Percentiles rank a stretch among this genome's conserved stretches.
These are phyloP conservation scores for Rhopilema esculentum DNA, from an alignment of 30 jellyfish, hydroid and myxozoan genomes.

Conservation along the genomic window DNA sequence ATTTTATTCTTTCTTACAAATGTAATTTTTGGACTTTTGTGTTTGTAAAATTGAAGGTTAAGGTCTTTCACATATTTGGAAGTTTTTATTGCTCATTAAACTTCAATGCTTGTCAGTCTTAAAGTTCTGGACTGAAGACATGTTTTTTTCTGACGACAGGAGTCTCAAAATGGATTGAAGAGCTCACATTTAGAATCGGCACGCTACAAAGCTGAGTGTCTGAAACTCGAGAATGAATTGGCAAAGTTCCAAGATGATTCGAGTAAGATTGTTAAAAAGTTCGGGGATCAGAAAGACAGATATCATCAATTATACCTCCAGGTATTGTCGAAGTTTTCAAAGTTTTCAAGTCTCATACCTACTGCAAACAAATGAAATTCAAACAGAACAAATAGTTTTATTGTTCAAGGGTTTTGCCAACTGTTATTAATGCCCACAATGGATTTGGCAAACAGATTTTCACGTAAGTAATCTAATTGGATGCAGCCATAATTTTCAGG, in stretches of 20 bases:
- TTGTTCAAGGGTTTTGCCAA: not conserved
- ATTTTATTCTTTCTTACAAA: too few species aligned
- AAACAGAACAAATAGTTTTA: not conserved
- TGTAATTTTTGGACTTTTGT: too few species aligned
- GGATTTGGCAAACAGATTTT: too few species aligned
- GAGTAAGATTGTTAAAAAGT: constrained; percentile 13
- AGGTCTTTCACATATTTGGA: too few species aligned
- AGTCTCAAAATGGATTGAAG: constrained; percentile 57
- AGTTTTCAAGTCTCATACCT: not conserved
- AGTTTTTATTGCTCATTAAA: too few species aligned
- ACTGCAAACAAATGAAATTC: not conserved
- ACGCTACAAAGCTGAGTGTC: constrained; percentile 68
- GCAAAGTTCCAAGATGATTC: constrained; percentile 37
- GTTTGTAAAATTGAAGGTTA: too few species aligned
- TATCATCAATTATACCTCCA: constrained; percentile 33
- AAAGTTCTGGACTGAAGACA: too few species aligned
- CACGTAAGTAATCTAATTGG: too few species aligned
- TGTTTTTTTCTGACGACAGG: constrained; percentile 38
- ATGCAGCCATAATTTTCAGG: too few species aligned
- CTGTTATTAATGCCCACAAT: too few species aligned
- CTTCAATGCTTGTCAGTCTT: too few species aligned
- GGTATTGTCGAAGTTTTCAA: constrained; percentile 23
- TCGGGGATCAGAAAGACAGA: constrained; percentile 60
- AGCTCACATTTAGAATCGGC: constrained; percentile 64
- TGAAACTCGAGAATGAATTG: constrained; percentile 55